Conservation (phyloP, 2,888 invertebrate species). For the Drosophila limbata region DNA sequence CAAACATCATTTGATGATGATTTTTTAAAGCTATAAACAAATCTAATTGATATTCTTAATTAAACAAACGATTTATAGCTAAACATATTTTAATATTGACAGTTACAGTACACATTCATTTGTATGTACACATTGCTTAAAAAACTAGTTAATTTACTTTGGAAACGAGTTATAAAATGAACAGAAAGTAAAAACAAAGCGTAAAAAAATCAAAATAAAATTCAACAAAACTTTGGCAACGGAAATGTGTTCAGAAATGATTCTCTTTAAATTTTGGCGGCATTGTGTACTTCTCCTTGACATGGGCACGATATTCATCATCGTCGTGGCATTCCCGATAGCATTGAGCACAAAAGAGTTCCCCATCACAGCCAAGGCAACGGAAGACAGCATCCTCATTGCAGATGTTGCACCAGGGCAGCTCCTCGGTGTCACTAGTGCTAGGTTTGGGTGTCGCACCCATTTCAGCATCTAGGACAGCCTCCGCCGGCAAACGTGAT, state of each 20-base stretch:
- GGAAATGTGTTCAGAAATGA: conserved; percentile 55
- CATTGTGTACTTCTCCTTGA: conserved; percentile 75
- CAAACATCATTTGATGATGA: background rate
- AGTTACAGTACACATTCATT: conserved; percentile 22
- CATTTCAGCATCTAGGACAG: conserved; percentile 85
- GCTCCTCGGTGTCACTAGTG: conserved; percentile 86
- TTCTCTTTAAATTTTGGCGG: conserved; percentile 84
- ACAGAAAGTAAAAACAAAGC: conserved; percentile 13
- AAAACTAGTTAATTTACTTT: conserved; percentile 11
- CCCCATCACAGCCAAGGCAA: conserved; percentile 92
- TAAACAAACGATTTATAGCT: conserved; percentile 14
- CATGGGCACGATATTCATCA: conserved; percentile 86
- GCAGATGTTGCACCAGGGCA: conserved; percentile 94
- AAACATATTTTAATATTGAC: conserved; percentile 24
- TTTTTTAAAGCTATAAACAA: no score
- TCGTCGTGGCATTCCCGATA: conserved; percentile 90
- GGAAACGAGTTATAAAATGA: background rate
- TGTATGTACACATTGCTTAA: conserved; percentile 13
- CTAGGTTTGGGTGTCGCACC: conserved; percentile 57
- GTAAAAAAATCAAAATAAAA: conserved; percentile 4
- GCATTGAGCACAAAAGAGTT: conserved; percentile 92
- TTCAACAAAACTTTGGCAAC: conserved; percentile 6
- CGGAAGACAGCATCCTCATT: conserved; percentile 91
- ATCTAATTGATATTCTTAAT: background rate
- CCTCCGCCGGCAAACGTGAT: conserved; percentile 85